These are phyloP conservation scores for Agriopis leucophaearia DNA, from an alignment of 2,888 invertebrate genomes.

Conservation along the genomic window DNA sequence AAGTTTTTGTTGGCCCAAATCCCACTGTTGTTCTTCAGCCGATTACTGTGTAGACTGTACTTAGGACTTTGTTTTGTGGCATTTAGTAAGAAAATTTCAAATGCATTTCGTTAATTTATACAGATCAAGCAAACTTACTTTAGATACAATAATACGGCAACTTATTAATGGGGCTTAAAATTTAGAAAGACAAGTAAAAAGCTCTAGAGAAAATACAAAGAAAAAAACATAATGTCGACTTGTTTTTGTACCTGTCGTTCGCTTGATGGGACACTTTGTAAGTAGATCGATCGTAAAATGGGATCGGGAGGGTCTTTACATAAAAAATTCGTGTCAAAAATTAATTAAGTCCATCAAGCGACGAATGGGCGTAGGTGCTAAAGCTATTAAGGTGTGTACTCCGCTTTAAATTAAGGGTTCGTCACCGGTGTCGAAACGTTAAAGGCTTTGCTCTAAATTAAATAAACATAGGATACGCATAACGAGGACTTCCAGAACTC, in stretches of 20 bases:
- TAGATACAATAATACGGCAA: too few relatives aligned
- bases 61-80: constrained; percentile 39
- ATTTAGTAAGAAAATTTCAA: background rate
- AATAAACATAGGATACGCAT: constrained; percentile 16
- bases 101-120: background rate
- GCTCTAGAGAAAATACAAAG: constrained; percentile 18
- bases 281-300: constrained; percentile 63
- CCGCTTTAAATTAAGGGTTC: constrained; percentile 41
- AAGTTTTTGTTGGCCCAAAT: constrained; percentile 61
- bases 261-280: constrained; percentile 50
- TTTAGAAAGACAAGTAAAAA: background rate
- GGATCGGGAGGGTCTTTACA: constrained; percentile 54
- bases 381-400: constrained; percentile 43
- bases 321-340: constrained; percentile 68
- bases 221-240: constrained; percentile 27
- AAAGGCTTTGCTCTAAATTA: constrained; percentile 17
- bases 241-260: constrained; percentile 42
- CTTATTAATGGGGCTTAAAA: too few relatives aligned
- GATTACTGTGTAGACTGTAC: constrained; percentile 43
- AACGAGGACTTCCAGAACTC: background rate
- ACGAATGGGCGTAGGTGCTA: constrained; percentile 47
- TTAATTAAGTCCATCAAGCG: constrained; percentile 65
- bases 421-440: constrained; percentile 20
- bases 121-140: too few relatives aligned
- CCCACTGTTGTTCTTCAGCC: constrained; percentile 53